These are phyloP conservation scores for Elysia crispata DNA, from an alignment of 2,888 invertebrate species.

Conservation along the genomic window DNA sequence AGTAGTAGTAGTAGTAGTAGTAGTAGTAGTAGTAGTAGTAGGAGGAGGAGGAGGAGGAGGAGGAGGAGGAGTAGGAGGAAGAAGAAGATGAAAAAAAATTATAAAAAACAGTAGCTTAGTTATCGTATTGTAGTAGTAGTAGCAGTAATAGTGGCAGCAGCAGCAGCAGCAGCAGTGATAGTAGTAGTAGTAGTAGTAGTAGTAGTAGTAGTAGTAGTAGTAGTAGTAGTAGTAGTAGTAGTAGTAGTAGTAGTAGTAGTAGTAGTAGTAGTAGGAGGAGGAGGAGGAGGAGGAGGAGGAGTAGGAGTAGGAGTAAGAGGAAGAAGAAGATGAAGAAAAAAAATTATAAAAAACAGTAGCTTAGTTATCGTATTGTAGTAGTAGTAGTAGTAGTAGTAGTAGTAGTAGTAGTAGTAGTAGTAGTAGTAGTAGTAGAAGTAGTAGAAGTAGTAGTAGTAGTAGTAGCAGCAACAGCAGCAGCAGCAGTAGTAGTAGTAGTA, in stretches of 20 bases:
- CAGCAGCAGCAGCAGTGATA: constrained; percentile 21
- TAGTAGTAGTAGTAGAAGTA: constrained; percentile 33
- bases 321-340: constrained; percentile 17
- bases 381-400: constrained; percentile 33
- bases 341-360: constrained; percentile 13
- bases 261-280: too few species aligned
- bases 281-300: too few species aligned
- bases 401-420: constrained; percentile 34
- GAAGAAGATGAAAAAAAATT: too few species aligned
- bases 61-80: too few species aligned
- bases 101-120: too few species aligned
- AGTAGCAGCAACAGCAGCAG: constrained; percentile 27
- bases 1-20: too few species aligned
- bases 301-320: too few species aligned
- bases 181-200: constrained; percentile 30
- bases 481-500: constrained; percentile 23
- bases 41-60: too few species aligned
- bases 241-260: constrained; percentile 28
- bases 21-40: too few species aligned
- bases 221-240: constrained; percentile 13
- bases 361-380: constrained; percentile 27
- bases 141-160: background rate
- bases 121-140: background rate
- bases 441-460: too few species aligned
- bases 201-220: constrained; percentile 31